Evolutionary conservation across 2,888 invertebrate species (phyloP), one percentile per base, ranked within the genome.

Genomic region (Agriotes lineatus): DNA sequence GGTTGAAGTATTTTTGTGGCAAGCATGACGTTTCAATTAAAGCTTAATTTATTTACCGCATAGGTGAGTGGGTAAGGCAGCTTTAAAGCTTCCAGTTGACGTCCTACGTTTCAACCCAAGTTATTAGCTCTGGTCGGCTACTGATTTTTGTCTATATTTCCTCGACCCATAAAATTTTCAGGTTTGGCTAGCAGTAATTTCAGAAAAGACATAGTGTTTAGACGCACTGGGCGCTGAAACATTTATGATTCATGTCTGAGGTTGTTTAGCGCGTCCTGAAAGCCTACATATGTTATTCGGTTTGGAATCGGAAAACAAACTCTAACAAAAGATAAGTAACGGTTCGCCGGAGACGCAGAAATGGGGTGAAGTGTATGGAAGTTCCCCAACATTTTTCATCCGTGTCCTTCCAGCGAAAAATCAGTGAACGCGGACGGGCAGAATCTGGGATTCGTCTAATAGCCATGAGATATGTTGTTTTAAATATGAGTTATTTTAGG

Each of bases 181-280:
- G 35, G 35, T 35, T 35, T n/a, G 9, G 2, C 10, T 35, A 18
- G 16, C 9, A 1, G 42, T 9, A 44, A 44, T 20, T 5, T 9
- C 18, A 9, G 18, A 18, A 5, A 44, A 19, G 2, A 20, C 20
- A 20, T 44, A 20, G 3, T 44, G 44, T 44, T 44, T 20, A n/a
- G 44, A 19, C n/a, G 5, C 18, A 3, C 19, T 20, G 10, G 1
- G 44, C 19, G 44, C 4, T 44, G 44, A 44, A 44, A 44, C 44
- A 44, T 44, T 44, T 44, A 44, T 44, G 44, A 44, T 20, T 44
- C 19, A 20, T 44, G 44, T 10, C 44, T n/a, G 44, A 44, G 19
- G 20, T 44, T 44, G 44, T 44, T 44, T 44, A 20, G 20, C 44
- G 0, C n/a, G 20, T 9, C 9, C 16, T 44, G 42, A 44, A 44